Evolutionary conservation across 2,797 vertebrate genomes (phyloP), one percentile per base, ranked within the genome.

Genomic region (Amazonetta brasiliensis): DNA sequence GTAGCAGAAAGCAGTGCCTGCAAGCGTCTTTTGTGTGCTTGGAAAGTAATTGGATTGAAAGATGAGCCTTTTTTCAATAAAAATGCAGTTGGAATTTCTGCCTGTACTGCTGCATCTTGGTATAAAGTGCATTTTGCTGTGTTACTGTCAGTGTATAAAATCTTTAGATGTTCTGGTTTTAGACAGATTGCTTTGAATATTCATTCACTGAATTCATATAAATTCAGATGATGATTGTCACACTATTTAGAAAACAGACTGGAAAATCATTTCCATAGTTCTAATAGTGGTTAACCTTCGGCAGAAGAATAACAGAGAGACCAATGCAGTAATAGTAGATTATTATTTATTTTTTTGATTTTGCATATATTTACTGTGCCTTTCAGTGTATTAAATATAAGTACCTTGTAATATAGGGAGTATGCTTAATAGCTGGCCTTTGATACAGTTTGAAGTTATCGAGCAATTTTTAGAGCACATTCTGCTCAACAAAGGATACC

Each of bases 181-280:
- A 72, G 63, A 62, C 87, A 87, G 78, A 50, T 84, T 84, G 86
- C 63, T 90, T 76, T 87, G 87, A 84, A 90, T 87, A 90, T 80
- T 94, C 82, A 89, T 74, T 66, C 39, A 43, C 21, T 39, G 44
- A 69, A 59, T 89, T 69, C 10, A 19, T 59, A 55, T 86, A 82
- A 86, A 89, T 89, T 89, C 39, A 71, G 77, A 60, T 89, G 56
- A 74, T 44, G 37, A 39, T 59, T 86, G 76, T 78, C 62, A 44
- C 66, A 39, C 33, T 79, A 43, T 73, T 86, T 92, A 83, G 82
- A 86, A 91, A 94, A 89, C 31, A 86, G 67, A 66, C 15, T 55
- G 44, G 56, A 56, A 74, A 69, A 78, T 64, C 58, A 76, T 76
- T 81, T 76, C 21, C 1, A 0, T 67, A 41, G n/a, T 62, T 85